Base-by-base conservation (phyloP, 2,888 invertebrate genomes). In the Aleiodes leptofemur region DNA sequence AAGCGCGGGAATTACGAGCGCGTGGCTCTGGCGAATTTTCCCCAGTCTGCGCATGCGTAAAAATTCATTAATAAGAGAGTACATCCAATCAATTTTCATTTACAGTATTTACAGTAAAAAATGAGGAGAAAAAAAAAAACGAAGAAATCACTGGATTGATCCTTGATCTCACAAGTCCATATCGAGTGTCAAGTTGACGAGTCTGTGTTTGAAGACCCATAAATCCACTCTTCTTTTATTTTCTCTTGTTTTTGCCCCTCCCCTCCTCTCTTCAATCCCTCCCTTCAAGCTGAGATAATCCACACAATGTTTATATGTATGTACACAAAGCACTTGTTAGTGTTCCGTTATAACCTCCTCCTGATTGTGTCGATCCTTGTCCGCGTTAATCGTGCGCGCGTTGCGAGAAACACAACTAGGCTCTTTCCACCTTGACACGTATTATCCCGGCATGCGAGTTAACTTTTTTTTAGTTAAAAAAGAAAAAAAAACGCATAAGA, bases 381-480 rank as follows among this genome's bases (percentile, higher is more conserved):
- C 50, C 72, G 72, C 72, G 56, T 72, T 75, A 75, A 71, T 68
- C 61, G 69, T 64, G 71, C 71, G 75, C 72, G 59, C 59, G 43
- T 69, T 68, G 57, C 71, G 48, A 64, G 64, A 68, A 64, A 69
- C 38, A 53, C 74, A 72, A 77, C 80, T 80, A 81, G 76, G 80
- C 78, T 68, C 80, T 77, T 79, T 79, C 80, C 79, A 83, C 85
- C 84, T 84, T 83, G 85, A 85, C 85, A 83, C 85, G 83, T 85
- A 84, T 84, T 82, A 83, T 81, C 84, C 81, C 74, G 76, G 59
- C 77, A 64, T 77, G 76, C 55, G 66, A 72, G 29, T 74, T 53
- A 69, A 48, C 31, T 7, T 43, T 7, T 31, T 3, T 5, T 5
- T 4, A 31, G 31, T 31, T 6, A 34, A 34, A 34, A 34, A 34